Conservation (phyloP, 2,888 invertebrate species). For the Metalampra italica region DNA sequence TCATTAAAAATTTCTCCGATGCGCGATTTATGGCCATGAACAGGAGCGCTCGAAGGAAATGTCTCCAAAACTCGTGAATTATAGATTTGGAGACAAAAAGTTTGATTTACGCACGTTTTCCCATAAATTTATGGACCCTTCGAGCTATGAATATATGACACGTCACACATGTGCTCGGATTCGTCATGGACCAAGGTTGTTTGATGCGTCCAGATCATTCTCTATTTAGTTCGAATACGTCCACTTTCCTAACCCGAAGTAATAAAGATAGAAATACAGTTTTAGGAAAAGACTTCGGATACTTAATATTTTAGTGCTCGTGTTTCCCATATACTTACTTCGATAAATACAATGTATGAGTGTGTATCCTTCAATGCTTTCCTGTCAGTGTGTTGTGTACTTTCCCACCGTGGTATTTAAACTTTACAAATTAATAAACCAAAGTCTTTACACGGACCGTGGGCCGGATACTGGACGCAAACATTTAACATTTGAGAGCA, state of each 20-base stretch:
- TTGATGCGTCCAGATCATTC: too few relatives aligned
- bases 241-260: too few relatives aligned
- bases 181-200: neutral
- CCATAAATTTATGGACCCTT: slow-evolving; percentile 56
- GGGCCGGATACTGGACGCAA: too few relatives aligned
- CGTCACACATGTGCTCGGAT: slow-evolving; percentile 6
- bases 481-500: too few relatives aligned
- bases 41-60: slow-evolving; percentile 24
- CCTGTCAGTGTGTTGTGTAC: too few relatives aligned
- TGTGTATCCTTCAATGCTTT: too few relatives aligned
- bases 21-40: neutral
- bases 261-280: too few relatives aligned
- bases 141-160: slow-evolving; percentile 63
- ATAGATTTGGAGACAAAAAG: slow-evolving; percentile 62
- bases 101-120: slow-evolving; percentile 60
- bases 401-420: neutral
- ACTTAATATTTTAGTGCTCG: too few relatives aligned
- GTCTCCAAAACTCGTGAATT: slow-evolving; percentile 40
- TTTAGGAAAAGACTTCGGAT: too few relatives aligned
- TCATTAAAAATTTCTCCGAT: neutral
- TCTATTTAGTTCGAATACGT: too few relatives aligned
- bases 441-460: neutral
- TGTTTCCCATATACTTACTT: too few relatives aligned
- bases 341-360: too few relatives aligned
- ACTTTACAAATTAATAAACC: neutral